These are phyloP conservation scores for Zele albiditarsus DNA, from an alignment of 2,888 invertebrate genomes.

Conservation along the genomic window DNA sequence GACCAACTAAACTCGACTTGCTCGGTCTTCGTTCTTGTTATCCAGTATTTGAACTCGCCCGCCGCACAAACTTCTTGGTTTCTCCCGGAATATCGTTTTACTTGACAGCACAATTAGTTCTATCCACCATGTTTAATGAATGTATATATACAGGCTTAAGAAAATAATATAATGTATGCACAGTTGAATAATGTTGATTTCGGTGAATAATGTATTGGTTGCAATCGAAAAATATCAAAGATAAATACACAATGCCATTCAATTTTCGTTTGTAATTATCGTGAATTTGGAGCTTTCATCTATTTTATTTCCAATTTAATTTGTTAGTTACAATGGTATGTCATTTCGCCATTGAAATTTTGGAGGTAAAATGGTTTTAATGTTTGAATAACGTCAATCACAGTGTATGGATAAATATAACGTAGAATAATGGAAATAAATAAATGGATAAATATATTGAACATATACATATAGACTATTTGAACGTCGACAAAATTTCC, in stretches of 20 bases:
- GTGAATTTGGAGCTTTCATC: neutral
- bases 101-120: neutral
- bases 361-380: neutral
- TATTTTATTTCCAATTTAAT: neutral
- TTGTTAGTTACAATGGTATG: neutral
- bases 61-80: neutral
- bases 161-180: neutral
- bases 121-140: neutral
- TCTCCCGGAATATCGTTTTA: neutral
- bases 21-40: neutral
- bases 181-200: neutral
- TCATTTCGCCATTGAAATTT: neutral
- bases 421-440: constrained; percentile 30
- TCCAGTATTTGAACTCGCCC: neutral
- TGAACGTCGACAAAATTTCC: constrained; percentile 38
- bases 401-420: neutral
- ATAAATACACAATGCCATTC: neutral
- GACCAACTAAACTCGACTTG: neutral
- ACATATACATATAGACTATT: constrained; percentile 12
- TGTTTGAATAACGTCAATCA: neutral
- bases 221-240: neutral
- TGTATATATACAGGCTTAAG: neutral
- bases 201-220: neutral
- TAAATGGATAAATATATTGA: neutral
- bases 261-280: neutral